These are phyloP conservation scores for Crotophaga sulcirostris DNA, from an alignment of 2,113 vertebrate species.

Conservation along the genomic window DNA sequence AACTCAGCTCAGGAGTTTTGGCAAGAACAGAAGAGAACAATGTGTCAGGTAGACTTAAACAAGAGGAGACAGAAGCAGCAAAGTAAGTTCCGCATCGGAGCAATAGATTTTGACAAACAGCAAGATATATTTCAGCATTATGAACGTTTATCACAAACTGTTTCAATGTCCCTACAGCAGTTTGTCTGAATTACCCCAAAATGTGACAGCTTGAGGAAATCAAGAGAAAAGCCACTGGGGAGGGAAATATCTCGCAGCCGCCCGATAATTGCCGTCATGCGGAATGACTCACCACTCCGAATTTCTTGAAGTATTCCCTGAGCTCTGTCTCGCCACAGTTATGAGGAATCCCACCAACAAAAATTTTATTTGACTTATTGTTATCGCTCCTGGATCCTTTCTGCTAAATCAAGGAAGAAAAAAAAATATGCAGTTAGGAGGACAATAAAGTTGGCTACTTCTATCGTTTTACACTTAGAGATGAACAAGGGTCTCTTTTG, in stretches of 20 bases:
- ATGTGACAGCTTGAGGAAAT: not conserved
- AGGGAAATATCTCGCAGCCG: not conserved
- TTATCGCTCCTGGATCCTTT: slow-evolving; percentile 96
- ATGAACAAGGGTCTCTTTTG: not conserved
- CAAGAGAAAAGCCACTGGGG: not conserved
- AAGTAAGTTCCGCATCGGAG: not conserved
- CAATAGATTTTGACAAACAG: not conserved
- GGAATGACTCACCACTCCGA: slow-evolving; percentile 94
- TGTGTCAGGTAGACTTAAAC: not conserved
- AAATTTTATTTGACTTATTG: slow-evolving; percentile 99
- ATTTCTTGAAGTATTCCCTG: slow-evolving; percentile 99
- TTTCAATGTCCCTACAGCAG: not conserved
- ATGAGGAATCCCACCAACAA: slow-evolving; percentile 99
- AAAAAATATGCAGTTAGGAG: not conserved
- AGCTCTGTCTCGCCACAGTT: slow-evolving; percentile 99
- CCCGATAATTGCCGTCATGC: not conserved
- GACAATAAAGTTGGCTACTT: not conserved
- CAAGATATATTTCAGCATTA: not conserved
- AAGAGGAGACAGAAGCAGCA: not conserved
- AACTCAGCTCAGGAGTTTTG: not conserved
- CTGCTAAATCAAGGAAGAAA: slow-evolving; percentile 81
- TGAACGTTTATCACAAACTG: not conserved
- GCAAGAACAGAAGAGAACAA: not conserved
- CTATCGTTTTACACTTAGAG: not conserved
- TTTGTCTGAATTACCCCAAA: slow-evolving; percentile 21